These are phyloP conservation scores for Zygogramma bicolorata DNA, from an alignment of 2,888 invertebrate genomes.

Conservation along the genomic window DNA sequence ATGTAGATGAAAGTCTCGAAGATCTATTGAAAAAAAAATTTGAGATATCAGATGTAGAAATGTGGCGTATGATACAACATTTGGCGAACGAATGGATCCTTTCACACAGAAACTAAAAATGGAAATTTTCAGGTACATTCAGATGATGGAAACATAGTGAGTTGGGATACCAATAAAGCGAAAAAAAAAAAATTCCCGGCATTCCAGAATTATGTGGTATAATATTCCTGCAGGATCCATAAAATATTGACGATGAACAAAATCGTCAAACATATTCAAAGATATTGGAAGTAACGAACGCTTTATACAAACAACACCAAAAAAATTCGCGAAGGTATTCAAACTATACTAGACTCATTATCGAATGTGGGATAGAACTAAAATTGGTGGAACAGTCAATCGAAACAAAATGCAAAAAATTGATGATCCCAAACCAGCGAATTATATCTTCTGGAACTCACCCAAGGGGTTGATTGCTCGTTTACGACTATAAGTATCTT, in stretches of 20 bases:
- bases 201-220: not conserved
- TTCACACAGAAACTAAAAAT: too few relatives aligned
- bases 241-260: too few relatives aligned
- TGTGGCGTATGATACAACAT: not conserved
- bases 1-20: too few relatives aligned
- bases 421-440: not conserved
- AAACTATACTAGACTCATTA: too few relatives aligned
- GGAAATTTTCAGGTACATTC: too few relatives aligned
- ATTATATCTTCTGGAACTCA: slow-evolving; percentile 12
- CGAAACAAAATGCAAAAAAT: not conserved
- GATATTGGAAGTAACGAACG: too few relatives aligned
- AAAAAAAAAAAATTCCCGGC: not conserved
- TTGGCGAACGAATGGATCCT: not conserved
- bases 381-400: not conserved
- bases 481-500: slow-evolving; percentile 14
- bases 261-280: too few relatives aligned
- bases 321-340: too few relatives aligned
- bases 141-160: too few relatives aligned
- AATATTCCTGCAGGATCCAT: too few relatives aligned
- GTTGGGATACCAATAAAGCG: not conserved
- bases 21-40: not conserved
- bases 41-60: not conserved
- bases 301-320: too few relatives aligned
- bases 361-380: too few relatives aligned
- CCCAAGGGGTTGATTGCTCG: not conserved